Conservation (phyloP, 2,797 vertebrate genomes). For the Mus caroli region DNA sequence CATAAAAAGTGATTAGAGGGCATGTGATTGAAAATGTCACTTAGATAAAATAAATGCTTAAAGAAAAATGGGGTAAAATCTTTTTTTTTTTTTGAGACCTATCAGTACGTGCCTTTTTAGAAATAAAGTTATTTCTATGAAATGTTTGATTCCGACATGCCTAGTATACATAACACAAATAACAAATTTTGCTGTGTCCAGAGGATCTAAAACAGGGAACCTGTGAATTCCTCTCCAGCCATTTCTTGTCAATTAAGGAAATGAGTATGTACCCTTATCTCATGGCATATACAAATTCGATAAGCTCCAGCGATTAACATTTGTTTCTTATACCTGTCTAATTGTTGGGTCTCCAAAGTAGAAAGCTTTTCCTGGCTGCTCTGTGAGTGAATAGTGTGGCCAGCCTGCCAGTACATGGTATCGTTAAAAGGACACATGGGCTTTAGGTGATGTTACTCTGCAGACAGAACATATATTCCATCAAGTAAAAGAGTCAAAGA, state of each 20-base stretch:
- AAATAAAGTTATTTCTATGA: neutral
- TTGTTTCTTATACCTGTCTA: neutral
- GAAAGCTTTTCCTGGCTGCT: neutral
- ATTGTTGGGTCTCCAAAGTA: neutral
- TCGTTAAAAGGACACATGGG: neutral
- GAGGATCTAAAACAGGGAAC: neutral
- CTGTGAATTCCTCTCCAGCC: no score
- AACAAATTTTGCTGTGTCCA: neutral
- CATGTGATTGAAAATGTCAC: neutral
- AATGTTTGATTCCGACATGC: neutral
- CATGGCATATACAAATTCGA: neutral
- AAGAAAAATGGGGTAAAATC: neutral
- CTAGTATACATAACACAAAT: neutral
- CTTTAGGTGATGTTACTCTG: neutral
- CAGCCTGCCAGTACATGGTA: accelerated
- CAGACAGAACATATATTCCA: neutral
- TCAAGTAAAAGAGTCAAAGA: neutral
- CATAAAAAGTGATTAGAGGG: neutral
- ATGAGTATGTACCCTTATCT: neutral
- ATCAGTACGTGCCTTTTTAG: neutral
- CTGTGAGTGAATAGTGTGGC: neutral
- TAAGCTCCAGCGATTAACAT: neutral
- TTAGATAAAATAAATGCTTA: neutral
- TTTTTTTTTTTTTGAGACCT: neutral
- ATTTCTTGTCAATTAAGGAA: neutral